Base-by-base conservation (phyloP, 2,888 invertebrate genomes). In the Pheosia tremula region DNA sequence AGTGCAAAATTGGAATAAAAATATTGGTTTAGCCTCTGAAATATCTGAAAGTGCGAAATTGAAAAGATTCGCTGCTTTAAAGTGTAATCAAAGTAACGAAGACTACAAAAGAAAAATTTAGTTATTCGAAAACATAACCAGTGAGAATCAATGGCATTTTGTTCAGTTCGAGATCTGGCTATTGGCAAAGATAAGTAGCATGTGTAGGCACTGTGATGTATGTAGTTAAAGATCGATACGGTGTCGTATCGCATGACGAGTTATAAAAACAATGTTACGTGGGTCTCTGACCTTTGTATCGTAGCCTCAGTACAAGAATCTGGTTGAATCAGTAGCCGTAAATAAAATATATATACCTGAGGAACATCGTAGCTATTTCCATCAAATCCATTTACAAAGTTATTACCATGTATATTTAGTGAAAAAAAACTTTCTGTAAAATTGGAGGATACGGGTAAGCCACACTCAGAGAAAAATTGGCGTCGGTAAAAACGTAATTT, bases 251-350 rank as follows among this genome's bases (percentile, higher is more conserved):
- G 55, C n/a, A 58, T 78, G 74, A 77, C 66, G 69, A 71, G 59
- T 66, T 66, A 63, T 62, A 69, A 64, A 71, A 72, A 72, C 68
- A 73, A 64, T 69, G 56, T 72, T 71, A 69, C 70, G 56, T 67
- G 54, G 66, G 68, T 69, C 66, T 61, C 62, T 65, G 74, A 79
- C 71, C 75, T 74, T 59, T 71, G 50, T 62, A 63, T 54, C 58
- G 64, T 63, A 64, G 59, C 67, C 67, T 69, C 45, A 64, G 57
- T 59, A 59, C 41, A 9, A 53, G 58, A 47, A 59, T 54, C 59
- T 55, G 43, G 49, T 58, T 53, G 13, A 10, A 37, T 37, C 58
- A 41, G 50, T 24, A 62, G 49, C 56, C 57, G 45, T 38, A 60
- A 64, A 58, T 38, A 57, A 58, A 64, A 60, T 52, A 47, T 57